phyloP scores from a whole-genome alignment of 2,797 vertebrate species.

The Characodon lateralis region DNA sequence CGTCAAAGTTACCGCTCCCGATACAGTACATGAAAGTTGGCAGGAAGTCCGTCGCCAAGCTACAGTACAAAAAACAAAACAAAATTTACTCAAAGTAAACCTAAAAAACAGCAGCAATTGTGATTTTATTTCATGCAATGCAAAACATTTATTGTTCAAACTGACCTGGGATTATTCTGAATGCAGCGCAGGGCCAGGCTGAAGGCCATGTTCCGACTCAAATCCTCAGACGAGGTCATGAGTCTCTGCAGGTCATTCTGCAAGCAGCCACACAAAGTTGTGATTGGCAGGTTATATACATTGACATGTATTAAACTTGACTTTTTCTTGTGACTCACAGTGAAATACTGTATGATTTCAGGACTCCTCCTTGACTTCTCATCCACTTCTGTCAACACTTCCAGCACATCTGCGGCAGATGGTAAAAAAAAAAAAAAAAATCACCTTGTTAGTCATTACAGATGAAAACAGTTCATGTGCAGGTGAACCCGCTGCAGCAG shows the following conservation, averaged over 20 bases:
- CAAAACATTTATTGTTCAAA: background rate
- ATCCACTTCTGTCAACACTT: conserved; percentile 95
- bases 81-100: background rate
- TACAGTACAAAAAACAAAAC: conserved; percentile 58
- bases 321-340: conserved; percentile 80
- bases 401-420: conserved; percentile 86
- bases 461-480: conserved; percentile 11
- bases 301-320: background rate
- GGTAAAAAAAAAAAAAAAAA: background rate
- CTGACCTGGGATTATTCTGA: conserved; percentile 94
- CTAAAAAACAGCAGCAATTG: background rate
- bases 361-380: conserved; percentile 95
- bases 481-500: conserved; percentile 1
- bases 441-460: conserved; percentile 31
- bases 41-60: conserved; percentile 92
- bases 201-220: conserved; percentile 94
- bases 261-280: conserved; percentile 16
- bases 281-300: conserved; percentile 25
- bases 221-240: conserved; percentile 92
- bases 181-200: conserved; percentile 92
- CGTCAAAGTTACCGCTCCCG: conserved; percentile 94
- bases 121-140: background rate
- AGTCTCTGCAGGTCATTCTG: conserved; percentile 95
- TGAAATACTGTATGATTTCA: conserved; percentile 96
- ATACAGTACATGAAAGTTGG: conserved; percentile 98